These are phyloP conservation scores for Sylvicapra grimmia DNA, from an alignment of 2,113 vertebrate genomes.

Conservation along the genomic window DNA sequence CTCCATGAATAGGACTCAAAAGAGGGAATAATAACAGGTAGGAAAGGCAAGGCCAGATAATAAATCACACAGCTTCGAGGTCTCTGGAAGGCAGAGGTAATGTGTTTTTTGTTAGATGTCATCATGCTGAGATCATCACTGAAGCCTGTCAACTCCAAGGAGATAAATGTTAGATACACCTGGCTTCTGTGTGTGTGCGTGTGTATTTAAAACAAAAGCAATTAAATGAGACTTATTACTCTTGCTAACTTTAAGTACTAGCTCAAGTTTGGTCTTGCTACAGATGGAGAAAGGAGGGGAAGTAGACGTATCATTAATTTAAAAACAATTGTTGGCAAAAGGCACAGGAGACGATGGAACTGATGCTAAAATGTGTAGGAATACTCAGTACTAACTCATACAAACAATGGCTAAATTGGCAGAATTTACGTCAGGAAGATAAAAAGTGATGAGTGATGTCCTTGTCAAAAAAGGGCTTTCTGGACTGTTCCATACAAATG, in stretches of 20 bases:
- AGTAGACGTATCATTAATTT: background rate
- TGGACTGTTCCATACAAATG: background rate
- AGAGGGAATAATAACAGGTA: background rate
- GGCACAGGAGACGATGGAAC: background rate
- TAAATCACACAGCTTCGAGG: conserved; percentile 13
- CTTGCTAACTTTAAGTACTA: conserved; percentile 25
- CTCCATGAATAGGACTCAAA: background rate
- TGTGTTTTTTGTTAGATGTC: background rate
- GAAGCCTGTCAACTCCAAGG: conserved; percentile 9
- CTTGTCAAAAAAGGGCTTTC: conserved; percentile 12
- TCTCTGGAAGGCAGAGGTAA: background rate
- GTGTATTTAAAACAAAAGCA: background rate
- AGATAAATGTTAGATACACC: background rate
- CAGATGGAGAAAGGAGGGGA: background rate
- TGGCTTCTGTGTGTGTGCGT: background rate
- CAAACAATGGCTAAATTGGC: background rate
- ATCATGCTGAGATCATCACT: background rate
- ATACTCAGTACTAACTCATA: background rate
- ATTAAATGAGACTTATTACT: conserved; percentile 1
- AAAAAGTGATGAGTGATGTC: background rate
- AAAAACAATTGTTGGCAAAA: background rate
- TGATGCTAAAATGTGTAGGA: background rate
- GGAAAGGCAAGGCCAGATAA: background rate
- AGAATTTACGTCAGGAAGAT: background rate
- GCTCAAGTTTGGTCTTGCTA: conserved; percentile 20